Percentiles rank a stretch among this genome's conserved stretches.
These are phyloP conservation scores for Mimas tiliae DNA, from an alignment of 2,888 invertebrate species.

Conservation along the genomic window DNA sequence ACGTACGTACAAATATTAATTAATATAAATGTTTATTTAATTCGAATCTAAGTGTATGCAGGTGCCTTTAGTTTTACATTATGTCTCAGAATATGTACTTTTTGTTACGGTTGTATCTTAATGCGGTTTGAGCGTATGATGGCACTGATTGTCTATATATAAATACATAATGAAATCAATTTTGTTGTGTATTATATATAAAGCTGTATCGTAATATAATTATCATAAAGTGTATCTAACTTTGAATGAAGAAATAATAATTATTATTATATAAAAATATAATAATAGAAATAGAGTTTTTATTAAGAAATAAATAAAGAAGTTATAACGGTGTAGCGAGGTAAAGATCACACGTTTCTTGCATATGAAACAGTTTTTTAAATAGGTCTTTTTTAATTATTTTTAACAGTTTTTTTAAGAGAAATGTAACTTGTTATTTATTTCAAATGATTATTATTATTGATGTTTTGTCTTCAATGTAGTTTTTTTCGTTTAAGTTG, in stretches of 20 bases:
- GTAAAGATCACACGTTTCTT: constrained; percentile 75
- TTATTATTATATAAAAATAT: constrained; percentile 82
- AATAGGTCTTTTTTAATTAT: constrained; percentile 76
- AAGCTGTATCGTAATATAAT: constrained; percentile 65
- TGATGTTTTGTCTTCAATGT: constrained; percentile 78
- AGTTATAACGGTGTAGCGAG: constrained; percentile 76
- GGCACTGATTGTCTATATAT: constrained; percentile 45
- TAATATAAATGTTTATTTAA: constrained; percentile 76
- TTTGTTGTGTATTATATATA: constrained; percentile 36
- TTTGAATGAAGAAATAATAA: constrained; percentile 80
- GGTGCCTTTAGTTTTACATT: constrained; percentile 63
- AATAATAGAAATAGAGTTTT: constrained; percentile 84
- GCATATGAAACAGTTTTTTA: constrained; percentile 61
- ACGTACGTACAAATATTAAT: constrained; percentile 81
- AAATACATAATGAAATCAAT: constrained; percentile 49
- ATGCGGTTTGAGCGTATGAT: constrained; percentile 47
- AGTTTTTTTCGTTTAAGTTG: constrained; percentile 73
- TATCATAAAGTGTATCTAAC: constrained; percentile 80
- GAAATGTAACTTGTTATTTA: constrained; percentile 83
- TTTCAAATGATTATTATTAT: constrained; percentile 84
- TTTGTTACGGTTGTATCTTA: constrained; percentile 45
- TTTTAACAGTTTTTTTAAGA: constrained; percentile 81
- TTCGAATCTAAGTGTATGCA: constrained; percentile 69
- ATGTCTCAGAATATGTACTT: constrained; percentile 32
- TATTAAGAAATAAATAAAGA: constrained; percentile 82